These are phyloP conservation scores for Poeciliopsis infans DNA, from an alignment of 2,797 vertebrate species.

Conservation along the genomic window DNA sequence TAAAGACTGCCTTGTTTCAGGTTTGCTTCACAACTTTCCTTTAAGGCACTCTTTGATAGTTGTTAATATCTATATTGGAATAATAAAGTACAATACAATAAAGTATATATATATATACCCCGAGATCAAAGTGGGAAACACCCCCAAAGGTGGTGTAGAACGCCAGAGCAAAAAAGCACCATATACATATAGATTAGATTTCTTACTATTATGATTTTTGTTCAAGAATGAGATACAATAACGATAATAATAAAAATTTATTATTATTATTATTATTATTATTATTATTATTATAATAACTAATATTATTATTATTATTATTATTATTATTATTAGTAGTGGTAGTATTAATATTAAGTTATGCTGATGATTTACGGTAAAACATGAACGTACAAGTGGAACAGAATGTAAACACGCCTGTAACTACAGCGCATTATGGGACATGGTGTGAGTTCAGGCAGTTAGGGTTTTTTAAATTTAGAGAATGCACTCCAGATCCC, in stretches of 20 bases:
- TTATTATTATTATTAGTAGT: not conserved
- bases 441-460: slow-evolving; percentile 32
- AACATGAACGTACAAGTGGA: not conserved
- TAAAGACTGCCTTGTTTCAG: too few species aligned
- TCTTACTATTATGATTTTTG: not conserved
- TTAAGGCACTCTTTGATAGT: too few species aligned
- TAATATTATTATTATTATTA: not conserved
- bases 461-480: accelerated
- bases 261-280: too few species aligned
- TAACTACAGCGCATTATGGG: slow-evolving; percentile 46
- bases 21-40: too few species aligned
- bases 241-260: too few species aligned
- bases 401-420: slow-evolving; percentile 7
- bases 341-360: not conserved
- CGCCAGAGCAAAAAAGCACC: not conserved
- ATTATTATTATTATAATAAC: too few species aligned
- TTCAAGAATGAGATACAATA: not conserved
- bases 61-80: too few species aligned
- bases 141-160: too few species aligned
- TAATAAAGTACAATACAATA: too few species aligned
- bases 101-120: too few species aligned
- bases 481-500: slow-evolving; percentile 69
- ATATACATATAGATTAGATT: not conserved
- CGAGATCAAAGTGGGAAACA: too few species aligned
- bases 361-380: not conserved